Conservation (phyloP, 2,888 invertebrate genomes). For the Yponomeuta plumbellus region DNA sequence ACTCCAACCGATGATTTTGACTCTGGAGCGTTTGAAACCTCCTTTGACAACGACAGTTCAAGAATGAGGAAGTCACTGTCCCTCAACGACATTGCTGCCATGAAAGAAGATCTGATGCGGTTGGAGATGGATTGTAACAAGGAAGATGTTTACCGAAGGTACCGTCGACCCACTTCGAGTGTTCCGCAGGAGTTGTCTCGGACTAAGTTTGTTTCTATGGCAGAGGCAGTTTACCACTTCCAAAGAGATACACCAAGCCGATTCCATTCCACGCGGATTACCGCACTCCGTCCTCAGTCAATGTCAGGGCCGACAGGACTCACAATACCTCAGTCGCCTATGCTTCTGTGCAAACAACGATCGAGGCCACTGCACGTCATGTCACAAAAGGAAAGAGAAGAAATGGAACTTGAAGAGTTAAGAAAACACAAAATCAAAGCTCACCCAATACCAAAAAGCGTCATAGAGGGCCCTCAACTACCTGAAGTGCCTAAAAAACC, state of each 20-base stretch:
- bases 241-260: slow-evolving; percentile 77
- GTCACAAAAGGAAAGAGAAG: slow-evolving; percentile 78
- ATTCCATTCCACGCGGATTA: slow-evolving; percentile 57
- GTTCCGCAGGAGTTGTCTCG: slow-evolving; percentile 44
- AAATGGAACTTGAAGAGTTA: slow-evolving; percentile 78
- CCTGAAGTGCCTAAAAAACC: slow-evolving; percentile 73
- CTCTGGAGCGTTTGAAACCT: slow-evolving; percentile 46
- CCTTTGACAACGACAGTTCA: slow-evolving; percentile 39
- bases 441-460: slow-evolving; percentile 77
- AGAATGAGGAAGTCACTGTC: slow-evolving; percentile 59
- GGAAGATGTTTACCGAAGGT: slow-evolving; percentile 38
- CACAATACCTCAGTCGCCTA: slow-evolving; percentile 73
- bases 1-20: slow-evolving; percentile 41
- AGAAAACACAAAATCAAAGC: slow-evolving; percentile 82
- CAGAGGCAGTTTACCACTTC: slow-evolving; percentile 75
- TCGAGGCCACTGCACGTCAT: slow-evolving; percentile 69
- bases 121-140: slow-evolving; percentile 33
- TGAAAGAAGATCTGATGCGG: slow-evolving; percentile 41
- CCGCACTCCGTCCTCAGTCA: slow-evolving; percentile 41
- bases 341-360: slow-evolving; percentile 72
- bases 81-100: slow-evolving; percentile 51
- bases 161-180: slow-evolving; percentile 27
- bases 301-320: slow-evolving; percentile 37
- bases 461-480: slow-evolving; percentile 70
- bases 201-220: slow-evolving; percentile 75